Evolutionary conservation across 1,140 invertebrate species (phyloP), one percentile per base, ranked within the genome.

Genomic region (Lepidotrigona ventralis): DNA sequence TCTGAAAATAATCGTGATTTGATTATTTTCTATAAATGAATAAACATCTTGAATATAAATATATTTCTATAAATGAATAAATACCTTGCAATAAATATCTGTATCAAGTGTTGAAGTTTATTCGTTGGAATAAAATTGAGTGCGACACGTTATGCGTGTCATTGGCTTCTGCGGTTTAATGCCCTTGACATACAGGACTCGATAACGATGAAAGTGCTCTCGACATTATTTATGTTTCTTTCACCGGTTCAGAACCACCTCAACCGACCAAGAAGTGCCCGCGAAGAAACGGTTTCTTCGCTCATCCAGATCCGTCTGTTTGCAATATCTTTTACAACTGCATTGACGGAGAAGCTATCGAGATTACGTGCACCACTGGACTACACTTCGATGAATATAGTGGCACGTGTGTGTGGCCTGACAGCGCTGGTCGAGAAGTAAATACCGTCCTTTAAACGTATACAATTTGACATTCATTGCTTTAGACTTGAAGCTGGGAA

Each of bases 301-400:
- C 97, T 5, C 97, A 98, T 94, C 97, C 97, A 8, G 97, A 98
- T 87, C 93, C 96, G 19, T 92, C 95, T 3, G 95, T 97, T 6
- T 98, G 98, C 94, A 97, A 98, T 91, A 93, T 97, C 73, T 98
- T 98, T 95, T 98, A 95, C 95, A 98, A 98, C 93, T 98, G 98
- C 91, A 98, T 98, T 86, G 97, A 98, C 79, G 98, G 98, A 33
- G 96, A 97, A 54, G 95, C 96, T 54, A 96, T 95, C 63, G 96
- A 97, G 92, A 97, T 97, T 88, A 96, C 96, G 63, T 98, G 98
- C 92, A 98, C 98, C 1, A 96, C 96, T 84, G 97, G 98, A 17
- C 95, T 98, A 14, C 97, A 98, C 90, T 98, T 98, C 92, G 97
- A 98, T 89, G 97, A 98, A 91, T 98, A 96, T 93, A 96, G 95